phyloP scores from a whole-genome alignment of 1,140 invertebrate genomes.

The Ceratina calcarata region DNA sequence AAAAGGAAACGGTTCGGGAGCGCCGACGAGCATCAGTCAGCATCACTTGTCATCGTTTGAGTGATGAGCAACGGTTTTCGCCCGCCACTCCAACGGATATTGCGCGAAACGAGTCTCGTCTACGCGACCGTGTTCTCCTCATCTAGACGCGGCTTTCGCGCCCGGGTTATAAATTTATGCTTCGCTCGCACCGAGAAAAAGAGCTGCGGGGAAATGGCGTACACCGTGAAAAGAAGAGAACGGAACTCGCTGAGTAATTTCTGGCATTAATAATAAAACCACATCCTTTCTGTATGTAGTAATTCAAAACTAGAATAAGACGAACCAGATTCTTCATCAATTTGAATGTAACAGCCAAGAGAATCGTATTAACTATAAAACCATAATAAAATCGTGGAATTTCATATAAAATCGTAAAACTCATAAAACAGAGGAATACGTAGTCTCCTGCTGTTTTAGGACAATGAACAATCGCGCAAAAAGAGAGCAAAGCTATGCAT shows the following conservation, averaged over 20 bases:
- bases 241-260: constrained; percentile 73
- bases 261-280: constrained; percentile 70
- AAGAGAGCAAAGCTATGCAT: too few relatives aligned
- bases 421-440: too few relatives aligned
- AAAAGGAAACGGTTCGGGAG: constrained; percentile 35
- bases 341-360: too few relatives aligned
- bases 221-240: constrained; percentile 26
- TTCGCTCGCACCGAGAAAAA: constrained; percentile 3
- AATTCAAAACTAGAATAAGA: constrained; percentile 47
- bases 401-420: too few relatives aligned
- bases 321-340: not conserved
- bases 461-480: too few relatives aligned
- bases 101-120: constrained; percentile 56
- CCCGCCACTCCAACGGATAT: constrained; percentile 31
- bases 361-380: too few relatives aligned
- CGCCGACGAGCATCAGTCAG: constrained; percentile 67
- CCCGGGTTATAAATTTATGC: constrained; percentile 50
- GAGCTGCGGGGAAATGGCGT: constrained; percentile 20
- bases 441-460: too few relatives aligned
- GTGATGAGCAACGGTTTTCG: constrained; percentile 61
- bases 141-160: constrained; percentile 31
- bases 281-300: constrained; percentile 47
- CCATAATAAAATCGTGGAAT: too few relatives aligned
- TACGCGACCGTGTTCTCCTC: constrained; percentile 33
- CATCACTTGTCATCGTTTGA: constrained; percentile 72